Conservation (phyloP, 2,888 invertebrate species). For the Galeruca laticollis region DNA sequence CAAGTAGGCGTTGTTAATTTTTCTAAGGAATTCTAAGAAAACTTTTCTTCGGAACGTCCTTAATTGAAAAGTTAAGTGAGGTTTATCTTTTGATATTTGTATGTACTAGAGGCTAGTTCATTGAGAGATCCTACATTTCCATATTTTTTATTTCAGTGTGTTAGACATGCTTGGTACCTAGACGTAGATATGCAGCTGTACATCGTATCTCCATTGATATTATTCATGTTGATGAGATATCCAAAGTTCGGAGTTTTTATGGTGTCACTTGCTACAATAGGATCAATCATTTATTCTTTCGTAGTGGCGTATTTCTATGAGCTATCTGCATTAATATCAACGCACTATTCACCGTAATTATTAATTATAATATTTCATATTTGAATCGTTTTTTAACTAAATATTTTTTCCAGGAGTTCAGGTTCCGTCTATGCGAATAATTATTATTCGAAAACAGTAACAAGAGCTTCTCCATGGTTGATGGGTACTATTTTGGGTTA, state of each 20-base stretch:
- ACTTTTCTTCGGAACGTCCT: no score
- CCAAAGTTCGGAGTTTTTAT: slow-evolving; percentile 51
- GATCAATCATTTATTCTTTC: slow-evolving; percentile 47
- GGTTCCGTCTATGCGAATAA: slow-evolving; percentile 5
- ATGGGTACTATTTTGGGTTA: slow-evolving; percentile 25
- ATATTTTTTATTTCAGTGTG: slow-evolving; percentile 62
- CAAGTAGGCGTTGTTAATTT: no score
- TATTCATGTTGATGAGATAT: slow-evolving; percentile 67
- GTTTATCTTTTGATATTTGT: no score
- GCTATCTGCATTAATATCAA: slow-evolving; percentile 49
- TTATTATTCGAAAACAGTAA: slow-evolving; percentile 21
- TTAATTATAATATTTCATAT: not conserved
- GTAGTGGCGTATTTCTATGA: slow-evolving; percentile 49
- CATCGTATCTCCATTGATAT: slow-evolving; percentile 67
- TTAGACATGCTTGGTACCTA: slow-evolving; percentile 72
- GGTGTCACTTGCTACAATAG: slow-evolving; percentile 42
- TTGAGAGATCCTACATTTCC: no score
- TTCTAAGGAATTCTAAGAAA: no score
- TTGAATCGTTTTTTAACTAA: not conserved
- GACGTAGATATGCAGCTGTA: slow-evolving; percentile 73
- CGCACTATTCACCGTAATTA: slow-evolving; percentile 45
- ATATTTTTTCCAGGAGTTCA: not conserved
- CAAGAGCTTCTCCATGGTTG: slow-evolving; percentile 27
- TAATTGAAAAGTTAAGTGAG: no score
- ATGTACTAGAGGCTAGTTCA: no score